phyloP scores from a whole-genome alignment of 37 sponge, comb jelly and placozoan genomes.

The Sycon ciliatum region DNA sequence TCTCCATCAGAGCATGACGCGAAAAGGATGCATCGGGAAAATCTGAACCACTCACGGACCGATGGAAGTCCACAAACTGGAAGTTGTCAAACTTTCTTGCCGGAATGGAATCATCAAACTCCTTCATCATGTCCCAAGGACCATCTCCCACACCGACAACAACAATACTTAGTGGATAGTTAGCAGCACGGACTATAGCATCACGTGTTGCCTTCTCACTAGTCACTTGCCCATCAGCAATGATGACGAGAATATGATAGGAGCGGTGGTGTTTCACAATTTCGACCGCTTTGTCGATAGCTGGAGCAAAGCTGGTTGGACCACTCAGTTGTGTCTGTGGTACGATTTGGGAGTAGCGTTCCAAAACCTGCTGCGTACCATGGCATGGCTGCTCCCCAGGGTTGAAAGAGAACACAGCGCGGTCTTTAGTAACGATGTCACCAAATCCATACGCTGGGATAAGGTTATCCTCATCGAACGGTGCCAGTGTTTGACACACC shows the following conservation, averaged over 20 bases:
- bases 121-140: slow-evolving; percentile 32
- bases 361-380: not conserved
- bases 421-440: slow-evolving; percentile 16
- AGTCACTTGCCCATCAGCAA: slow-evolving; percentile 31
- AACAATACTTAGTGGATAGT: slow-evolving; percentile 26
- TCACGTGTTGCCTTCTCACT: slow-evolving; percentile 3
- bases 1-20: slow-evolving; percentile 24
- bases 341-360: slow-evolving; percentile 10
- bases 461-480: slow-evolving; percentile 26
- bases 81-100: slow-evolving; percentile 30
- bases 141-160: slow-evolving; percentile 35
- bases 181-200: slow-evolving; percentile 20
- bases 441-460: slow-evolving; percentile 34
- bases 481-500: not conserved
- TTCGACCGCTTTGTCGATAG: slow-evolving; percentile 28
- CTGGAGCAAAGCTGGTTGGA: slow-evolving; percentile 30
- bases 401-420: slow-evolving; percentile 12
- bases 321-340: slow-evolving; percentile 12
- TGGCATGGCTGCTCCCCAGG: not conserved
- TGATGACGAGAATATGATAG: slow-evolving; percentile 32
- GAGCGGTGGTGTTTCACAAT: slow-evolving; percentile 10
- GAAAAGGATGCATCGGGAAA: slow-evolving; percentile 19
- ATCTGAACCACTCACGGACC: not conserved
- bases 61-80: slow-evolving; percentile 29
- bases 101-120: slow-evolving; percentile 15